Conservation (phyloP, 2,888 invertebrate species). For the Drepana falcataria region DNA sequence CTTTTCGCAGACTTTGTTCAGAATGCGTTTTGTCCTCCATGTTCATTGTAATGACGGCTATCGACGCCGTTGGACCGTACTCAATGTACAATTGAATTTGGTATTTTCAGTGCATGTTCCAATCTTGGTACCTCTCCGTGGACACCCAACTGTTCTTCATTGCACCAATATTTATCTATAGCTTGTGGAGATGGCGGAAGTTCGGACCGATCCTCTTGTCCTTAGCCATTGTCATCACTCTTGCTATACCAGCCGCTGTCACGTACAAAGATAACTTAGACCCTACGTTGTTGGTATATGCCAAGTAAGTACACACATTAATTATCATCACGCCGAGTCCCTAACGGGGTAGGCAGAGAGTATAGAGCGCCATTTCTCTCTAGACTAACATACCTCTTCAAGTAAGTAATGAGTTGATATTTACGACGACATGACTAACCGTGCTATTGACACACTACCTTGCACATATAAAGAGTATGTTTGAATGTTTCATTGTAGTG, state of each 20-base stretch:
- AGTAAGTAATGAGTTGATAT: no score
- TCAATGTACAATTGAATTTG: slow-evolving; percentile 1
- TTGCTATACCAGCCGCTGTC: slow-evolving; percentile 75
- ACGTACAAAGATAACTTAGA: slow-evolving; percentile 81
- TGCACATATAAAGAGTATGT: no score
- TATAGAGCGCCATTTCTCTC: no score
- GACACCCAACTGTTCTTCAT: slow-evolving; percentile 83
- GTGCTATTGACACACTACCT: no score
- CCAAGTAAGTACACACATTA: slow-evolving; percentile 75
- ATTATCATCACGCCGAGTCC: no score
- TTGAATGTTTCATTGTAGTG: no score
- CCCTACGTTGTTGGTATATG: slow-evolving; percentile 83
- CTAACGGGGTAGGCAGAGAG: no score
- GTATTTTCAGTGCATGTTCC: slow-evolving; percentile 83
- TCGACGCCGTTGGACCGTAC: no score
- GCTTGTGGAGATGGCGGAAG: slow-evolving; percentile 82
- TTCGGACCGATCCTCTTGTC: slow-evolving; percentile 76
- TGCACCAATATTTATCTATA: slow-evolving; percentile 82
- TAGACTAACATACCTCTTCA: neutral
- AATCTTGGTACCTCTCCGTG: slow-evolving; percentile 84
- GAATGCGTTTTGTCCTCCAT: no score
- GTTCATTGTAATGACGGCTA: no score
- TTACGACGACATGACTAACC: no score
- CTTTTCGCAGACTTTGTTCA: no score
- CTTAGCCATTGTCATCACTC: slow-evolving; percentile 63